Conservation (phyloP, 1,140 invertebrate species). For the Dreissena rostriformis region DNA sequence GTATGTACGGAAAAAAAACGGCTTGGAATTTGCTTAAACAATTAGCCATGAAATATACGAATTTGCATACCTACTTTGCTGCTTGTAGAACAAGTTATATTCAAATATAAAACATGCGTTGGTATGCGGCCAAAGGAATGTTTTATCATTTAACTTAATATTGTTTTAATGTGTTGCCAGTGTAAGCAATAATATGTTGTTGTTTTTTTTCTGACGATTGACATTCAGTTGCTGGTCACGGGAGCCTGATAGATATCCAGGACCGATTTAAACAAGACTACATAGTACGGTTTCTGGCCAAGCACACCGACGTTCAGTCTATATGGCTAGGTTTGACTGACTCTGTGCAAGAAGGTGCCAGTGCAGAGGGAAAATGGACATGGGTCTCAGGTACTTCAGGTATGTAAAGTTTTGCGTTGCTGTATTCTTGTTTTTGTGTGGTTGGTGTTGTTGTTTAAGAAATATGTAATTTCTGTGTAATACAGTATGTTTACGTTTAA, state of each 20-base stretch:
- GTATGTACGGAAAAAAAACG: not conserved
- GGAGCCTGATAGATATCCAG: not conserved
- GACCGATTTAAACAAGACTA: not conserved
- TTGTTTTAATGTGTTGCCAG: no score
- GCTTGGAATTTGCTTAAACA: not conserved
- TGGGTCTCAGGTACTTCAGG: constrained; percentile 1
- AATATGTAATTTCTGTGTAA: no score
- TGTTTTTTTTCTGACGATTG: no score
- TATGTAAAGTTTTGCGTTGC: not conserved
- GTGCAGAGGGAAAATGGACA: not conserved
- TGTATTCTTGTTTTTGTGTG: not conserved
- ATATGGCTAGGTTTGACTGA: not conserved
- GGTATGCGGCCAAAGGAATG: no score
- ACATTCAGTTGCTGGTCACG: not conserved
- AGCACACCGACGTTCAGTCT: not conserved
- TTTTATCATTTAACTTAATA: no score
- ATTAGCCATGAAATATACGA: no score
- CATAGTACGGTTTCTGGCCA: not conserved
- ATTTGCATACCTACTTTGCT: no score
- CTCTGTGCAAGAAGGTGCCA: not conserved
- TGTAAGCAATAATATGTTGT: no score
- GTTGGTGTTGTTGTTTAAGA: no score
- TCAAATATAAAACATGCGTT: no score
- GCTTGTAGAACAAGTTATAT: no score
- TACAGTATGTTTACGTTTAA: no score